Conservation (phyloP, 64 coral and sea anemone genomes). For the Stichodactyla mertensii region DNA sequence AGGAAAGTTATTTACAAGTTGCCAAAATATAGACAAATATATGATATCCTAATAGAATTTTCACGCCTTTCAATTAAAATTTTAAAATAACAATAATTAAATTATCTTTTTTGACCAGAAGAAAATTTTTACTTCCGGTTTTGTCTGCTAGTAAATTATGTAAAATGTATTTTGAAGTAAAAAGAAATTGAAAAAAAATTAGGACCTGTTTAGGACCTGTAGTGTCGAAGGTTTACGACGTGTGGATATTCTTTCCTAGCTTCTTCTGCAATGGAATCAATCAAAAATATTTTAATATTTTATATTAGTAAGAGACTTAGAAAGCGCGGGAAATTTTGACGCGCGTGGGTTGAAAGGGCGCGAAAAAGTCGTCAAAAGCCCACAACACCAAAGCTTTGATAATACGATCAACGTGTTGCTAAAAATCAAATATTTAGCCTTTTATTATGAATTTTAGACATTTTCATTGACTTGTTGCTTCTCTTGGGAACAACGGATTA, state of each 20-base stretch:
- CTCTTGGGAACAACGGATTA: no score
- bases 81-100: not conserved
- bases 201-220: not conserved
- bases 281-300: not conserved
- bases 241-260: not conserved
- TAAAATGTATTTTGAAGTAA: not conserved
- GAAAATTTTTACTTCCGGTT: no score
- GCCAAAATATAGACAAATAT: not conserved
- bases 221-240: slow-evolving; percentile 2
- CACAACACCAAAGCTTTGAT: not conserved
- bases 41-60: not conserved
- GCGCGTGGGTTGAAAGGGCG: not conserved
- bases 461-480: no score
- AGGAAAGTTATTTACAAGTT: not conserved
- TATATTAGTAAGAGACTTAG: not conserved
- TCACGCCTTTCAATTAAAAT: no score
- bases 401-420: not conserved
- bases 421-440: not conserved
- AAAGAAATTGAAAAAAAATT: not conserved
- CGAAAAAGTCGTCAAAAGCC: not conserved
- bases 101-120: not conserved
- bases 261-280: slow-evolving; percentile 13
- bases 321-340: not conserved
- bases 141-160: not conserved
- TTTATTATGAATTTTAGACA: not conserved